Percentiles rank a stretch among this genome's conserved stretches.
Conservation (phyloP, 1,140 invertebrate genomes). For the Heliconius eleuchia region DNA sequence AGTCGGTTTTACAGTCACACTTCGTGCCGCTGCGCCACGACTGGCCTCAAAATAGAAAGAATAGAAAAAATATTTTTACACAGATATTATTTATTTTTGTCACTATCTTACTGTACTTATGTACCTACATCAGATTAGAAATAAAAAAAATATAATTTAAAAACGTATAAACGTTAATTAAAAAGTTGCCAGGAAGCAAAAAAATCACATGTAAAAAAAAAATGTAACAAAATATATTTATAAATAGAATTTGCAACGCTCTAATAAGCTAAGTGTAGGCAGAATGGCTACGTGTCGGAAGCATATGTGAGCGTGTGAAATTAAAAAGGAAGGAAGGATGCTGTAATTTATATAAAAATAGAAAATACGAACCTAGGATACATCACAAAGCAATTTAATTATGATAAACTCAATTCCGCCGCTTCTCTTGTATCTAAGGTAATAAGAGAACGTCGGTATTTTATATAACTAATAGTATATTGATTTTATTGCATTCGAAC, state of each 20-base stretch:
- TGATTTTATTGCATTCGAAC: not conserved
- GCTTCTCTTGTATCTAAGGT: not conserved
- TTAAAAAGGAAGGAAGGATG: slow-evolving; percentile 27
- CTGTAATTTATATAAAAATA: slow-evolving; percentile 29
- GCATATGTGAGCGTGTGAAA: slow-evolving; percentile 37
- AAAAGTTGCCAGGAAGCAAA: not conserved
- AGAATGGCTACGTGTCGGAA: slow-evolving; percentile 35
- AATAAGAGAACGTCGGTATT: not conserved
- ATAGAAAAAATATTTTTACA: not conserved
- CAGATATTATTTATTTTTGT: no score
- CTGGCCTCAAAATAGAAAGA: not conserved
- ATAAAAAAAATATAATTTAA: no score
- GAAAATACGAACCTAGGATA: slow-evolving; percentile 3
- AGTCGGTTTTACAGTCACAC: no score
- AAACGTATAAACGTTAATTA: not conserved
- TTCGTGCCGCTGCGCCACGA: no score
- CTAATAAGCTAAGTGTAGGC: slow-evolving; percentile 22
- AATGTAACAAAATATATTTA: slow-evolving; percentile 7
- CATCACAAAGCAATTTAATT: not conserved
- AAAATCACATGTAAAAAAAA: slow-evolving; percentile 2
- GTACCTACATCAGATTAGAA: no score
- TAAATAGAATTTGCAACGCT: slow-evolving; percentile 15
- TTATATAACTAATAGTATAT: not conserved
- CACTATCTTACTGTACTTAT: no score
- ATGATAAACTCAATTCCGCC: not conserved